These are phyloP conservation scores for Phaonia tiefii DNA, from an alignment of 2,888 invertebrate species.

Conservation along the genomic window DNA sequence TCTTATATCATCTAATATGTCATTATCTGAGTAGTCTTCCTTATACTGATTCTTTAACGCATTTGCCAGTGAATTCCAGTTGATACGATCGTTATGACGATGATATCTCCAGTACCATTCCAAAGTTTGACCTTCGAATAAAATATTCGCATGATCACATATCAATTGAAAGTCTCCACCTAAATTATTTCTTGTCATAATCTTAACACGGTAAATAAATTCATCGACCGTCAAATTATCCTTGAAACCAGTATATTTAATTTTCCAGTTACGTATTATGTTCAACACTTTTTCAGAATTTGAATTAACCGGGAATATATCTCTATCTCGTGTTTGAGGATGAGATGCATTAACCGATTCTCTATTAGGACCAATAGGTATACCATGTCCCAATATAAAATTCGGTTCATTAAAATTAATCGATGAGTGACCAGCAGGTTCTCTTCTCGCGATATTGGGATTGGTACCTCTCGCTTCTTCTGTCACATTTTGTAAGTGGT, in stretches of 20 bases:
- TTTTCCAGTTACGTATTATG: constrained; percentile 41
- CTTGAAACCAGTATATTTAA: constrained; percentile 23
- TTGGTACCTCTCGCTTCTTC: too few relatives aligned
- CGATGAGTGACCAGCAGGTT: too few relatives aligned
- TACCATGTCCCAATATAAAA: too few relatives aligned
- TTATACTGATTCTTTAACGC: constrained; percentile 16
- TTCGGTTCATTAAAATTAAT: too few relatives aligned
- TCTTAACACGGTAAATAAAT: constrained; percentile 50
- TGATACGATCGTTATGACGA: constrained; percentile 3
- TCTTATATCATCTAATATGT: constrained; percentile 43
- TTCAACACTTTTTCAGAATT: constrained; percentile 28
- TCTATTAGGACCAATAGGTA: too few relatives aligned
- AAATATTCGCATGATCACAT: constrained; percentile 5
- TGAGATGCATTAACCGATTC: too few relatives aligned
- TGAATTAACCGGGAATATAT: too few relatives aligned
- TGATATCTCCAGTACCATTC: constrained; percentile 47
- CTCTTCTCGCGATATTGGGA: too few relatives aligned
- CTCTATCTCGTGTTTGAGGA: too few relatives aligned
- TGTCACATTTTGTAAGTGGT: too few relatives aligned
- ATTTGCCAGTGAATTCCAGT: constrained; percentile 14
- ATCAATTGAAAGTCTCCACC: constrained; percentile 44
- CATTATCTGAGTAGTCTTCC: constrained; percentile 17
- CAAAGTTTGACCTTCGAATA: constrained; percentile 34
- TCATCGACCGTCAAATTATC: constrained; percentile 48
- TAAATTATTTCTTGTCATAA: constrained; percentile 31